Base-by-base conservation (phyloP, 2,797 vertebrate genomes). In the Clarias pachynema region DNA sequence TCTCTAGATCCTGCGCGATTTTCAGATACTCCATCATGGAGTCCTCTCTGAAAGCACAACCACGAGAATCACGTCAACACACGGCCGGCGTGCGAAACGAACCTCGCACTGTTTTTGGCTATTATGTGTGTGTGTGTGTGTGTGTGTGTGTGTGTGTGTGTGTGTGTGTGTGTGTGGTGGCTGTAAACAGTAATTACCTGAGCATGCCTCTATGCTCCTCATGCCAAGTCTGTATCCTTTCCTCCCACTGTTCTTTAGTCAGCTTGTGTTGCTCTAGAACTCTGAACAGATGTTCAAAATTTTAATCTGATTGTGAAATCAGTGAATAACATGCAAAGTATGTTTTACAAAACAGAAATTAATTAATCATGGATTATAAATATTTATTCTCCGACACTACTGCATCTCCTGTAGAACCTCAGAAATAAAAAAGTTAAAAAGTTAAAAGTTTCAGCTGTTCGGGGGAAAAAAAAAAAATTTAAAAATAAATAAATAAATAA, bases 11-110 rank as follows among this genome's bases (percentile, higher is more conserved):
- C 92, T 99, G 98, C 53, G 97, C 97, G 72, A 99, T 99, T 93
- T 99, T 99, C 82, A 99, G 95, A 87, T 99, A 99, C 90, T 99
- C 98, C 98, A 99, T 98, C 97, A 99, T 98, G 1, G 98, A 97
- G 93, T 99, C 98, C 93, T 99, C 98, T 93, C 98, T 99, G 89
- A 90, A 88, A 79, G 68, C 29, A 85, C 59, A 69, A 14, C 22
- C 34, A 60, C 26, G 56, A 44, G 81, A 16, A 29, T 31, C 60
- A 60, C 84, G 79, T 86, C 0, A 84, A 63, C 6, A 24, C 57
- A 66, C 73, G 68, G n/a, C 72, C 20, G 79, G 68, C 62, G 66
- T 62, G n/a, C 9, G 12, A 34, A 84, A 70, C 56, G 24, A 2
- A 60, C 37, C 18, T 69, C 73, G 10, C 59, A 15, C 53, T 82